A percentile compares a stretch with the other conserved stretches of the same genome.
Conservation (phyloP, 2,888 invertebrate genomes). For the Muschampia plurimacula region DNA sequence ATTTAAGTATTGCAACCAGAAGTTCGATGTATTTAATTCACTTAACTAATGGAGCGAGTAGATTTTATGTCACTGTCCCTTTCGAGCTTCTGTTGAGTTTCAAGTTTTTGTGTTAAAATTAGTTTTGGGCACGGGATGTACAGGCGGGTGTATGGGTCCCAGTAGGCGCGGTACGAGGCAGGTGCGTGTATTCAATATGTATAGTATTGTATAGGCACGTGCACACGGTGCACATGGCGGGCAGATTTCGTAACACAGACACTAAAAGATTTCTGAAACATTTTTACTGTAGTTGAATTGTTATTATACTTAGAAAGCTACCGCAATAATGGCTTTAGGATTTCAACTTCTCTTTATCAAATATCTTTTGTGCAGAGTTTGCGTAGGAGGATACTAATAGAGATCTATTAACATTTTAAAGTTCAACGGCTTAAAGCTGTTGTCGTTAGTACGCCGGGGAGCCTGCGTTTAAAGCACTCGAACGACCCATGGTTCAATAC, state of each 20-base stretch:
- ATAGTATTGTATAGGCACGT: constrained; percentile 25
- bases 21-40: constrained; percentile 71
- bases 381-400: constrained; percentile 39
- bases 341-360: constrained; percentile 17
- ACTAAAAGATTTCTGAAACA: neutral
- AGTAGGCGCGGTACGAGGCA: constrained; percentile 22
- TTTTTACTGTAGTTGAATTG: neutral
- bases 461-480: constrained; percentile 61
- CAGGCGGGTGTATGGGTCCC: constrained; percentile 17
- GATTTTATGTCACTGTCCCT: constrained; percentile 33
- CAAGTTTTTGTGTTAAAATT: constrained; percentile 37
- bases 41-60: constrained; percentile 72
- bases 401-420: constrained; percentile 40
- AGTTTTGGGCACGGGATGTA: constrained; percentile 24
- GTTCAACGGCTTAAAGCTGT: constrained; percentile 33
- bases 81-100: constrained; percentile 35
- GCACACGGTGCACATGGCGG: constrained; percentile 5
- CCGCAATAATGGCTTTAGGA: constrained; percentile 16
- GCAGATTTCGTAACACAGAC: neutral
- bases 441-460: constrained; percentile 40
- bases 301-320: neutral
- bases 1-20: too few relatives aligned
- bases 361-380: constrained; percentile 32
- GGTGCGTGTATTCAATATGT: constrained; percentile 30
- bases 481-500: constrained; percentile 55